phyloP scores from a whole-genome alignment of 2,888 invertebrate genomes.

The Conus canariensis region DNA sequence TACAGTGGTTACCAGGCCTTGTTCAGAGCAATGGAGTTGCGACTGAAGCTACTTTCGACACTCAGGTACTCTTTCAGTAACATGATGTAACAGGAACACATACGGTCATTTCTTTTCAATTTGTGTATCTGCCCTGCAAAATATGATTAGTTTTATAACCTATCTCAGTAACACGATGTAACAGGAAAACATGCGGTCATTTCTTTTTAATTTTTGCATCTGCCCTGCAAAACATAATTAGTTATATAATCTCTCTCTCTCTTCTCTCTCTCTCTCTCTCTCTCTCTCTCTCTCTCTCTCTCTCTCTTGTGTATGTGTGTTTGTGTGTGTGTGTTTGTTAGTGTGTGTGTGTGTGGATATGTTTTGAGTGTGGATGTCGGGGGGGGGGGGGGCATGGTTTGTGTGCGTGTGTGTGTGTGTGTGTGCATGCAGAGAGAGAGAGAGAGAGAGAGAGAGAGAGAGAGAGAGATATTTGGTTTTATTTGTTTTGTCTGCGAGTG shows the following conservation, averaged over 20 bases:
- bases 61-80: conserved; percentile 49
- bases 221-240: no score
- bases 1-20: conserved; percentile 38
- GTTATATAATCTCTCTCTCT: no score
- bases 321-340: no score
- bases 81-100: background rate
- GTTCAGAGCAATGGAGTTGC: conserved; percentile 49
- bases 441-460: background rate
- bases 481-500: no score
- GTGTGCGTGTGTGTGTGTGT: no score
- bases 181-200: background rate
- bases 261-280: no score
- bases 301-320: no score
- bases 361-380: no score
- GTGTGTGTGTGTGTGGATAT: no score
- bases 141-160: background rate
- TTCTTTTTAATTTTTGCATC: background rate
- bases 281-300: no score
- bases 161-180: background rate
- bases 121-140: background rate
- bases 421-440: no score
- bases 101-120: background rate
- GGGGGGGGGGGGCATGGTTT: no score
- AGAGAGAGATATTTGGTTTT: background rate
- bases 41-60: conserved; percentile 59